phyloP scores from a whole-genome alignment of 2,888 invertebrate species.

The Euzetes globulus region DNA sequence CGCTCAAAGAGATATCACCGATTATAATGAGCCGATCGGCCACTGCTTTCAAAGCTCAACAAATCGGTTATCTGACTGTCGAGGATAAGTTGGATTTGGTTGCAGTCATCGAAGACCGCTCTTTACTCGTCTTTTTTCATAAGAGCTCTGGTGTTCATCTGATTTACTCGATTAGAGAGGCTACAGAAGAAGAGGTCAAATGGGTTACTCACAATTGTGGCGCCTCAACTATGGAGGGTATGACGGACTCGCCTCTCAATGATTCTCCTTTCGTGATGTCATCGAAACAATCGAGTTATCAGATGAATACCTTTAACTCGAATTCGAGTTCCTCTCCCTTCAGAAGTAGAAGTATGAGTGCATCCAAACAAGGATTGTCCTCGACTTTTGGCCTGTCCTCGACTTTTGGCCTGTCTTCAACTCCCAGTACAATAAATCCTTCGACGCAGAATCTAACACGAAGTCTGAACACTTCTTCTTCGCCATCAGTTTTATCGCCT shows the following conservation, averaged over 20 bases:
- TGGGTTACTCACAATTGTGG: not conserved
- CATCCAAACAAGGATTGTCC: constrained; percentile 18
- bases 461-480: not conserved
- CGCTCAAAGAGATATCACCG: constrained; percentile 81
- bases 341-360: constrained; percentile 7
- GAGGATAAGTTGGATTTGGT: constrained; percentile 63
- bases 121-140: constrained; percentile 73
- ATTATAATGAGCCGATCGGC: constrained; percentile 51
- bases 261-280: constrained; percentile 23
- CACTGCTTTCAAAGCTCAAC: constrained; percentile 3
- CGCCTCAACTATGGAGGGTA: not conserved
- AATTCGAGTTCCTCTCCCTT: constrained; percentile 29
- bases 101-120: constrained; percentile 60
- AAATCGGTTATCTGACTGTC: constrained; percentile 52
- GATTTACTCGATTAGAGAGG: constrained; percentile 69
- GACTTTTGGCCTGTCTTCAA: not conserved
- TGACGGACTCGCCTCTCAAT: not conserved
- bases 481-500: constrained; percentile 31
- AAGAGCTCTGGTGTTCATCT: constrained; percentile 68
- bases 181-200: constrained; percentile 29
- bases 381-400: not conserved
- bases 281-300: constrained; percentile 16
- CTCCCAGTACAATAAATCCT: constrained; percentile 10
- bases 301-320: not conserved
- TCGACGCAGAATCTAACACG: constrained; percentile 16